Evolutionary conservation across 2,888 invertebrate genomes (phyloP).

Genomic region (Plagodis pulveraria): DNA sequence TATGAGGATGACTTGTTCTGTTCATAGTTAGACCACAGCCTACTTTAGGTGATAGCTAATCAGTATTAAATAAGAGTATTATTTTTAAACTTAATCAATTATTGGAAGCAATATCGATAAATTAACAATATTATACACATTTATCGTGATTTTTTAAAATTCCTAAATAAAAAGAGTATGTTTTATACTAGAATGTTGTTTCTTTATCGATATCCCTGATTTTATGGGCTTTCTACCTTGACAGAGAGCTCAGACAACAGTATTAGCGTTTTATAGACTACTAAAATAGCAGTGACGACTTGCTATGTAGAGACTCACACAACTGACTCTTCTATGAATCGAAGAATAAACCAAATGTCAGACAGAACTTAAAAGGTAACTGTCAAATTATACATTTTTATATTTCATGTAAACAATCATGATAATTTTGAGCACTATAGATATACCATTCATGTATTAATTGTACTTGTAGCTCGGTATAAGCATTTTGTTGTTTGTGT

Average conservation of each 20-base stretch:
- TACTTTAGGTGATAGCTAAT: conserved; percentile 27
- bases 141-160: conserved; percentile 2
- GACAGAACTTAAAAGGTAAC: conserved; percentile 27
- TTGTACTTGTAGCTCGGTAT: conserved; percentile 15
- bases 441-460: conserved; percentile 24
- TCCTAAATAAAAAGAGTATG: conserved; percentile 21
- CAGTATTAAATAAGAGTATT: conserved; percentile 31
- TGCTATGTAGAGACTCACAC: conserved; percentile 27
- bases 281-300: conserved; percentile 26
- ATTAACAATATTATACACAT: conserved; percentile 18
- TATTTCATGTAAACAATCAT: conserved; percentile 29
- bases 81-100: conserved; percentile 22
- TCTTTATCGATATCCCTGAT: conserved; percentile 29
- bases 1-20: not conserved
- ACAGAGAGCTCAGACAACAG: conserved; percentile 27
- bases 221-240: conserved; percentile 25
- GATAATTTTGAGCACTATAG: conserved; percentile 20
- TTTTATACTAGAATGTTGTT: conserved; percentile 21
- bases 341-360: conserved; percentile 16
- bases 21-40: conserved; percentile 10
- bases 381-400: conserved; percentile 18
- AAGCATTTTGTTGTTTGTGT: conserved; percentile 28
- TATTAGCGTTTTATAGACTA: conserved; percentile 24
- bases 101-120: conserved; percentile 26
- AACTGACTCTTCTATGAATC: conserved; percentile 24